phyloP scores from a whole-genome alignment of 1,140 invertebrate species.

The Eumeta japonica region DNA sequence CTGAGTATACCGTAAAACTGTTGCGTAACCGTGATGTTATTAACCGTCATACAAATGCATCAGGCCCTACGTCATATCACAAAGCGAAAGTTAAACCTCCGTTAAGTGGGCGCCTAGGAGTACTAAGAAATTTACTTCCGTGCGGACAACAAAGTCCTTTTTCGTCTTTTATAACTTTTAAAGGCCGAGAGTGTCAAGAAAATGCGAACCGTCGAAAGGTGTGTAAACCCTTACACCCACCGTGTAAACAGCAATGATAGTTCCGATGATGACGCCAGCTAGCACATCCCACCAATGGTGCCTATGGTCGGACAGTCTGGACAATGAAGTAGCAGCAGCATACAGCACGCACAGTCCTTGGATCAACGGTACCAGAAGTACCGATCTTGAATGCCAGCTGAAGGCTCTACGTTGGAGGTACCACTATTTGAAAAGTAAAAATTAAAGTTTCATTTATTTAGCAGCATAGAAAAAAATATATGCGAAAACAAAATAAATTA shows the following conservation, averaged over 20 bases:
- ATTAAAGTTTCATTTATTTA: background rate
- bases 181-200: no score
- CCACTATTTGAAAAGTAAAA: slow-evolving; percentile 54
- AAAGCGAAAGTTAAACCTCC: no score
- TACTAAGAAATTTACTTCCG: no score
- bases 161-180: no score
- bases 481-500: background rate
- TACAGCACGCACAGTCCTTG: slow-evolving; percentile 63
- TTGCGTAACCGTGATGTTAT: no score
- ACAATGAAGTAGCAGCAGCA: slow-evolving; percentile 64
- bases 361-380: slow-evolving; percentile 61
- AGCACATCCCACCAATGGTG: slow-evolving; percentile 81
- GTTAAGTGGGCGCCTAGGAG: no score
- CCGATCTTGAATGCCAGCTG: slow-evolving; percentile 44
- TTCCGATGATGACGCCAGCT: slow-evolving; percentile 62
- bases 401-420: slow-evolving; percentile 64
- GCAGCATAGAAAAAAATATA: background rate
- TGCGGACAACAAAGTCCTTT: no score
- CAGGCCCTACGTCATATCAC: no score
- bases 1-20: no score
- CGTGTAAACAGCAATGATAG: slow-evolving; percentile 57
- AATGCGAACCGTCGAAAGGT: no score
- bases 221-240: no score
- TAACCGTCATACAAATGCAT: no score
- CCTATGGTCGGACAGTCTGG: slow-evolving; percentile 67